Percentiles rank a stretch among this genome's conserved stretches.
phyloP scores from a whole-genome alignment of 2,888 invertebrate genomes.

The Cataglyphis albicans region DNA sequence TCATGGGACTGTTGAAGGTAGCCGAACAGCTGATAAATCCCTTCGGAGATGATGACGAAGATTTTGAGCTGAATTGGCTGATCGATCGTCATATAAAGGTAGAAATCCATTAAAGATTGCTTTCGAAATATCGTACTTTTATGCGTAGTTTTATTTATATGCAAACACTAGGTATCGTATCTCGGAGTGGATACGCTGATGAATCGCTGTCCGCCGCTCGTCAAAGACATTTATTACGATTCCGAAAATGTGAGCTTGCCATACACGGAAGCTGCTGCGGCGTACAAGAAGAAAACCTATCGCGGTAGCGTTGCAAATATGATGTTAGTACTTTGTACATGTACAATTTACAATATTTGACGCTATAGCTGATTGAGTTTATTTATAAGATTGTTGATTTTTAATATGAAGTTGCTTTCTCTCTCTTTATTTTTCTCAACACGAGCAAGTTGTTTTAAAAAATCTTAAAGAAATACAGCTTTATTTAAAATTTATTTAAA shows the following conservation, averaged over 20 bases:
- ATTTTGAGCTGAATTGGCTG: conserved; percentile 89
- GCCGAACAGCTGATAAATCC: conserved; percentile 89
- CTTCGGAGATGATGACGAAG: conserved; percentile 89
- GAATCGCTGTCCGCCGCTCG: conserved; percentile 87
- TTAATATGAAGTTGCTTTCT: background rate
- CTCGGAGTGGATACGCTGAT: conserved; percentile 88
- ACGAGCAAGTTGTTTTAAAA: background rate
- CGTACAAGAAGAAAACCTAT: conserved; percentile 87
- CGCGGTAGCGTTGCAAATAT: conserved; percentile 88
- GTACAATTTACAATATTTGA: background rate
- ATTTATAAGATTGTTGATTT: background rate
- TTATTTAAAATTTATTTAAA: background rate
- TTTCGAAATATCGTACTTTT: conserved; percentile 1
- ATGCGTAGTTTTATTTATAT: background rate
- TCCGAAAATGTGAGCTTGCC: conserved; percentile 86
- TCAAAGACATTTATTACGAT: conserved; percentile 87
- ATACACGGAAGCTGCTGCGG: conserved; percentile 87
- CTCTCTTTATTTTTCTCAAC: background rate
- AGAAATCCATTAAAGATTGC: background rate
- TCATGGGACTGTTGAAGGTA: conserved; percentile 90
- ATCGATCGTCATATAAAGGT: conserved; percentile 89
- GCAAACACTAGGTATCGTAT: conserved; percentile 86
- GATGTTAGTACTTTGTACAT: conserved; percentile 84
- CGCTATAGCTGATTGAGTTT: background rate
- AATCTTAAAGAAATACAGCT: background rate